phyloP scores from a whole-genome alignment of 2,888 invertebrate species.

The Saturnia japonica region DNA sequence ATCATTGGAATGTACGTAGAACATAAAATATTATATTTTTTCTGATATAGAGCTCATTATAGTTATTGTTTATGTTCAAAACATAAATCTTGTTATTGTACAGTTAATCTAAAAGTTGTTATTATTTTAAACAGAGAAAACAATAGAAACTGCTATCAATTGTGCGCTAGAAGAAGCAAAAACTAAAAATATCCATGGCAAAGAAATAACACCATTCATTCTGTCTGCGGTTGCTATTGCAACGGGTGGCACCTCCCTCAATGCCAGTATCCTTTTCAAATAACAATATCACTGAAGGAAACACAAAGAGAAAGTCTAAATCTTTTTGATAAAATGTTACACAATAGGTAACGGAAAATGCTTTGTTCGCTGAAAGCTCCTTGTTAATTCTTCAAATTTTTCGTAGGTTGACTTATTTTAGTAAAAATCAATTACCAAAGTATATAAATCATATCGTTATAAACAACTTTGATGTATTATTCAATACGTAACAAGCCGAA shows the following conservation, averaged over 20 bases:
- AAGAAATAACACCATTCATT: conserved; percentile 96
- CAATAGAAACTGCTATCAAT: conserved; percentile 87
- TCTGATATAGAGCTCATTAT: background rate
- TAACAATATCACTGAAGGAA: background rate
- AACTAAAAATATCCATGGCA: conserved; percentile 86
- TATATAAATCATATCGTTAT: background rate
- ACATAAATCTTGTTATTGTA: background rate
- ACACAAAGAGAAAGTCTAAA: background rate
- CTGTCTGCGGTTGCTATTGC: conserved; percentile 88
- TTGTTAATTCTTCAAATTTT: background rate
- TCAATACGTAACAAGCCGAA: conserved; percentile 37
- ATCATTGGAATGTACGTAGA: background rate
- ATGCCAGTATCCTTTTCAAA: conserved; percentile 89
- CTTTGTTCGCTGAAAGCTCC: background rate
- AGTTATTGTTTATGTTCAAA: background rate
- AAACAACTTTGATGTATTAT: background rate
- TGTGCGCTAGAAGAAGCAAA: conserved; percentile 85
- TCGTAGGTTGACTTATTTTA: background rate
- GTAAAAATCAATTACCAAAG: background rate
- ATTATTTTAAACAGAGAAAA: conserved; percentile 55
- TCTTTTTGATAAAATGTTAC: conserved; percentile 7
- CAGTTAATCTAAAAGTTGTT: background rate
- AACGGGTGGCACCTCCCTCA: conserved; percentile 91
- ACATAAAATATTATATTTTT: background rate
- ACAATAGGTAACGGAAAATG: background rate